Percentiles rank a stretch among this genome's conserved stretches.
Conservation (phyloP, 92 coral and sea anemone genomes). For the Porites rus region DNA sequence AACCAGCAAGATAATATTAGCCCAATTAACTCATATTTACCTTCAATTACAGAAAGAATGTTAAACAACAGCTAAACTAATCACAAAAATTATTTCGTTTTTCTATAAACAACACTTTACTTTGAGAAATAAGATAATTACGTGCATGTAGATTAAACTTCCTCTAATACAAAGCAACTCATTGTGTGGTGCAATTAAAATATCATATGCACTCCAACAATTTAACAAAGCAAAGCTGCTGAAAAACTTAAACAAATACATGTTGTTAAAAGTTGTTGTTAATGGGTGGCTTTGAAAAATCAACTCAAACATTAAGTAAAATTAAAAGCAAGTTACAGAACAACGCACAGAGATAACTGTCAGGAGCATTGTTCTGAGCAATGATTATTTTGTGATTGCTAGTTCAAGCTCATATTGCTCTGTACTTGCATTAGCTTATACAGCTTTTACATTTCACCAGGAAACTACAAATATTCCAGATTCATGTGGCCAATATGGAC, state of each 20-base stretch:
- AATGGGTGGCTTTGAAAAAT: neutral
- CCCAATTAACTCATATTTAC: neutral
- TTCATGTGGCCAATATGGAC: neutral
- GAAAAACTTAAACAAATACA: neutral
- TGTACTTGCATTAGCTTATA: too few species aligned
- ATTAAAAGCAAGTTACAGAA: neutral
- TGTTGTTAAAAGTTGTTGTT: neutral
- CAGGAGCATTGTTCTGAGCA: neutral
- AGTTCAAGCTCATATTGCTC: neutral
- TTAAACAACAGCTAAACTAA: neutral
- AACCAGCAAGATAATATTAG: neutral
- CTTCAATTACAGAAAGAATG: neutral
- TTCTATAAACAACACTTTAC: slow-evolving; percentile 35
- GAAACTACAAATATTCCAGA: neutral
- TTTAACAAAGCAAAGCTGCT: neutral
- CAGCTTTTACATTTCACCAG: too few species aligned
- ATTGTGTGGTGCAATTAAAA: slow-evolving; percentile 22
- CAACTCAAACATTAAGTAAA: neutral
- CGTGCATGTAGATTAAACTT: neutral
- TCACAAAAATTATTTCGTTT: neutral
- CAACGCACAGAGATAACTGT: neutral
- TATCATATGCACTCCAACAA: neutral
- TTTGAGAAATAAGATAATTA: slow-evolving; percentile 18
- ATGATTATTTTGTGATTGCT: neutral
- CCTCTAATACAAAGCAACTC: slow-evolving; percentile 12